These are phyloP conservation scores for Eupristina koningsbergeri DNA, from an alignment of 1,140 invertebrate species.

Conservation along the genomic window DNA sequence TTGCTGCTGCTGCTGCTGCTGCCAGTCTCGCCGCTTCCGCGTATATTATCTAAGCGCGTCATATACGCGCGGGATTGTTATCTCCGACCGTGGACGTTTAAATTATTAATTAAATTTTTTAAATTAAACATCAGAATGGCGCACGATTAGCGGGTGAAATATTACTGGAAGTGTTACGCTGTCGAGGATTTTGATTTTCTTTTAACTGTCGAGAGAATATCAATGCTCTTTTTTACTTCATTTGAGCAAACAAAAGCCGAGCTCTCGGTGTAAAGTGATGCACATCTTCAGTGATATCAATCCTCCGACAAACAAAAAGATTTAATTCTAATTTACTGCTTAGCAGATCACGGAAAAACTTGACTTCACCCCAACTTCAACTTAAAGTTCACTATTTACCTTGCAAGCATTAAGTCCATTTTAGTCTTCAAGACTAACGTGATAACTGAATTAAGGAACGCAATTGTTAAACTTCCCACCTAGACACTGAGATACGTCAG, in stretches of 20 bases:
- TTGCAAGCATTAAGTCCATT: background rate
- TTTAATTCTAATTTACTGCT: conserved; percentile 4
- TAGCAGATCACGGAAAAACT: background rate
- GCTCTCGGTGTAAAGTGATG: background rate
- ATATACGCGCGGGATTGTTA: conserved; percentile 52
- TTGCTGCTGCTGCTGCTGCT: background rate
- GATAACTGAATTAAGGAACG: background rate
- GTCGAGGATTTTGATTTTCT: background rate
- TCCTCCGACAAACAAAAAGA: background rate
- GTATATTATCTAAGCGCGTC: conserved; percentile 54
- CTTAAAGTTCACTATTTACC: background rate
- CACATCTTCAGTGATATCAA: background rate
- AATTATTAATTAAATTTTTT: conserved; percentile 54
- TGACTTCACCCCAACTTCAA: background rate
- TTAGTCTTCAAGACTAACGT: background rate
- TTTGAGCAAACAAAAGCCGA: background rate
- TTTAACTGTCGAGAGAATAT: background rate
- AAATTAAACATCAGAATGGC: conserved; percentile 27
- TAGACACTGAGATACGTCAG: background rate
- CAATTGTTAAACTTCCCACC: background rate
- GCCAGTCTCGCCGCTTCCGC: conserved; percentile 22
- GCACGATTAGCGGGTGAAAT: background rate
- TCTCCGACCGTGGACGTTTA: conserved; percentile 54
- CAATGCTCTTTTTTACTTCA: background rate
- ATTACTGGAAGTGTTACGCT: background rate